phyloP scores from a whole-genome alignment of 2,797 vertebrate genomes.

The Parauchenoglanis punctatus region DNA sequence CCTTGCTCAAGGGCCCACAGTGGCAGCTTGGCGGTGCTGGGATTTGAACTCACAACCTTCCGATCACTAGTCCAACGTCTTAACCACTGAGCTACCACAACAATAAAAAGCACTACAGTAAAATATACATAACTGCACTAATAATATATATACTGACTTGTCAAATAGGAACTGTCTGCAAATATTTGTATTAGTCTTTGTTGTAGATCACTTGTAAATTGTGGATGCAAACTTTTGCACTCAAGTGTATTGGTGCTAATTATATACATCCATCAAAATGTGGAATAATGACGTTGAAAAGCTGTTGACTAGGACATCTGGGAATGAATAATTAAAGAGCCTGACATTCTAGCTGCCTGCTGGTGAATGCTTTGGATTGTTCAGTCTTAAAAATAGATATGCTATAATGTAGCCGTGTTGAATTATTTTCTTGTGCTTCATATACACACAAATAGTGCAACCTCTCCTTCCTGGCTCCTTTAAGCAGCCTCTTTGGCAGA shows the following conservation, averaged over 20 bases:
- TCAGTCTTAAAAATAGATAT: conserved; percentile 1
- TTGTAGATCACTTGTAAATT: background rate
- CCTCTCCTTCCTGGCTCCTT: conserved; percentile 30
- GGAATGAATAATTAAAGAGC: conserved; percentile 1
- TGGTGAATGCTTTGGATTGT: conserved; percentile 26
- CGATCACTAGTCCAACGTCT: no score
- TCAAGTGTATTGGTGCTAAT: background rate
- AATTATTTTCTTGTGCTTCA: background rate
- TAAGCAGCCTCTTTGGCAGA: conserved; percentile 11
- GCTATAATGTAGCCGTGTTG: background rate
- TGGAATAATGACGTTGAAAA: background rate
- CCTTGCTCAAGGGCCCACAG: no score
- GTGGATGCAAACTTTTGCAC: background rate
- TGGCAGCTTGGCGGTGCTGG: no score
- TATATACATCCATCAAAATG: conserved; percentile 7
- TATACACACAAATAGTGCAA: conserved; percentile 37
- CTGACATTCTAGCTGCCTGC: background rate
- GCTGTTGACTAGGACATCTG: background rate
- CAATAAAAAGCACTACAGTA: background rate
- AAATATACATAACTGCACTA: background rate
- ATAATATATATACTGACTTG: background rate
- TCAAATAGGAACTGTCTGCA: background rate
- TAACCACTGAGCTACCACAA: no score
- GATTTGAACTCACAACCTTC: no score
- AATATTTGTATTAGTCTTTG: background rate